Conservation (phyloP, 2,113 vertebrate genomes). For the Lutjanus erythropterus region DNA sequence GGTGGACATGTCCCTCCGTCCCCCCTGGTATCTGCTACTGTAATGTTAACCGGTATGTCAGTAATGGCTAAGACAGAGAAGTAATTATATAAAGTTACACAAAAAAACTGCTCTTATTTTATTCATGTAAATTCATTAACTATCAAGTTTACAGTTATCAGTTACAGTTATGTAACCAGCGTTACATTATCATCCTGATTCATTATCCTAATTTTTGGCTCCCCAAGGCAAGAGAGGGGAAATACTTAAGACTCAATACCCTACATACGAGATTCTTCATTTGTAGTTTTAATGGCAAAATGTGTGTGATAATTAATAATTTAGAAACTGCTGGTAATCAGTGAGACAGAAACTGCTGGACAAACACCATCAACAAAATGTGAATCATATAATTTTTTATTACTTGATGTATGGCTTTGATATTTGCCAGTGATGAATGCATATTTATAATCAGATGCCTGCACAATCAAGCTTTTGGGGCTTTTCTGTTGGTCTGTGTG, state of each 20-base stretch:
- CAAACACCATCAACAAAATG: slow-evolving; percentile 45
- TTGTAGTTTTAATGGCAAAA: slow-evolving; percentile 36
- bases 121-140: neutral
- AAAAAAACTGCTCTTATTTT: no score
- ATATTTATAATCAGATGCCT: slow-evolving; percentile 49
- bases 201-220: slow-evolving; percentile 66
- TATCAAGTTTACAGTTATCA: neutral
- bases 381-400: slow-evolving; percentile 43
- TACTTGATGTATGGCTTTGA: slow-evolving; percentile 66
- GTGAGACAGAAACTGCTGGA: slow-evolving; percentile 9
- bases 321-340: slow-evolving; percentile 28
- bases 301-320: slow-evolving; percentile 27
- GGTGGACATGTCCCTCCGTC: no score
- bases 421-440: slow-evolving; percentile 71
- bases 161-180: no score
- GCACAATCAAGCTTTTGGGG: slow-evolving; percentile 41
- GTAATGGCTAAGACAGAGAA: neutral
- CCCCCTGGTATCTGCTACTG: no score
- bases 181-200: slow-evolving; percentile 57
- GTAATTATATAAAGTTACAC: no score
- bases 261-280: slow-evolving; percentile 15
- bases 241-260: slow-evolving; percentile 25
- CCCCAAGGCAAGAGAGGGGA: slow-evolving; percentile 31
- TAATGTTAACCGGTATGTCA: no score
- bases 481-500: slow-evolving; percentile 36